Evolutionary conservation across 2,888 invertebrate species (phyloP), one percentile per base, ranked within the genome.

Genomic region (Mechanitis messenoides): DNA sequence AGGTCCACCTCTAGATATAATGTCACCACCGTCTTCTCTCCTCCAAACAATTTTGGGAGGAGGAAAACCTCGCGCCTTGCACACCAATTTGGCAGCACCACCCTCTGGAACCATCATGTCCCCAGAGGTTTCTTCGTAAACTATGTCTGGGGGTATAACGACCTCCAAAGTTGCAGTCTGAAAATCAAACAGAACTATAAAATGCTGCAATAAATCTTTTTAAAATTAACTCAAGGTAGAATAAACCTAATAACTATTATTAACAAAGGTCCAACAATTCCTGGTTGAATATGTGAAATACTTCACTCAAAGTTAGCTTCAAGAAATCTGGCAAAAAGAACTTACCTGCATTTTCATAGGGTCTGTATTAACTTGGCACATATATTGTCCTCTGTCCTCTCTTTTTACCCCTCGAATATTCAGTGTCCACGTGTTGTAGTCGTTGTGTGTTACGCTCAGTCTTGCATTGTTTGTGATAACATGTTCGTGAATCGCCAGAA

Each of bases 101-200:
- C 96, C 96, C 87, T 97, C 97, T n/a, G 96, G 96, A 60, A 97
- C 96, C 95, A 96, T 96, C 92, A 97, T 93, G 80, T 97, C 97
- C 12, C 97, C 96, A 58, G 97, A 96, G 9, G 96, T 96, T 80
- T 96, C 96, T 77, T 96, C 96, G 78, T 95, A 95, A 73, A 96
- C 91, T 71, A 97, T 96, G 79, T 97, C 97, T 59, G 97, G 97
- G 45, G 97, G 96, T 76, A 97, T 96, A 42, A 97, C 97, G 70
- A 97, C 97, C 85, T 97, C 96, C 77, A 97, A 86, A 81, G 93
- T 95, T 69, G 97, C 96, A 70, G 95, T 95, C 95, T 95, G 79
- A 20, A 76, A 73, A 45, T 20, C 20, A 20, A 20, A 20, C 20
- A 20, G 20, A 20, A 20, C 20, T 20, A 20, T 20, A 54, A 33